phyloP scores from a whole-genome alignment of 2,888 invertebrate genomes.

The Tromatobia lineatoria region DNA sequence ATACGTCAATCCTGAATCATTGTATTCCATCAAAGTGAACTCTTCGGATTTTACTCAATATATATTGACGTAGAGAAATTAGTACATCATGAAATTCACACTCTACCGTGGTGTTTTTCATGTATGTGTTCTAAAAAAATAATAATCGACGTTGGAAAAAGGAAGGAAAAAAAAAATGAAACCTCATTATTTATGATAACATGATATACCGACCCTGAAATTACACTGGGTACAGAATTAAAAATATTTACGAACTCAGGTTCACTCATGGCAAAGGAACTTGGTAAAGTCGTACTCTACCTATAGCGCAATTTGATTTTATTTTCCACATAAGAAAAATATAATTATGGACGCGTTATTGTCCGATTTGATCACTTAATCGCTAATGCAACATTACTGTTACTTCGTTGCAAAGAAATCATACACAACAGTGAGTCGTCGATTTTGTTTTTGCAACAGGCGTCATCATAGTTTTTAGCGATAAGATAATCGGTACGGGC shows the following conservation, averaged over 20 bases:
- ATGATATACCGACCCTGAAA: not conserved
- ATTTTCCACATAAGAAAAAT: slow-evolving; percentile 5
- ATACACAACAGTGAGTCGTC: not conserved
- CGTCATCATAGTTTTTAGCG: slow-evolving; percentile 34
- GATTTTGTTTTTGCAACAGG: not conserved
- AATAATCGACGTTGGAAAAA: slow-evolving; percentile 2
- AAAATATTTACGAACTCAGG: slow-evolving; percentile 1
- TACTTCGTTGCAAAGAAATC: not conserved
- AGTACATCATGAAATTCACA: not conserved
- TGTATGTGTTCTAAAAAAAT: slow-evolving; percentile 27
- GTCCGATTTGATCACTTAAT: slow-evolving; percentile 12
- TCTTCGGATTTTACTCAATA: not conserved
- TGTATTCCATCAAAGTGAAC: not conserved
- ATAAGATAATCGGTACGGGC: not conserved
- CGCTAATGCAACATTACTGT: slow-evolving; percentile 6
- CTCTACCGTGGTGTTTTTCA: slow-evolving; percentile 22
- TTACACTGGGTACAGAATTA: not conserved
- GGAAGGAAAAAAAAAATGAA: not conserved
- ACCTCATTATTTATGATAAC: not conserved
- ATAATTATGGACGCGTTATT: not conserved
- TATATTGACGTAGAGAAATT: not conserved
- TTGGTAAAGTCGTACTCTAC: slow-evolving; percentile 1
- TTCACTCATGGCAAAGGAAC: slow-evolving; percentile 51
- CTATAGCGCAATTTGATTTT: not conserved
- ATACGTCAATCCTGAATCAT: not conserved